phyloP scores from a whole-genome alignment of 2,113 vertebrate species.

The Catharus bicknelli region DNA sequence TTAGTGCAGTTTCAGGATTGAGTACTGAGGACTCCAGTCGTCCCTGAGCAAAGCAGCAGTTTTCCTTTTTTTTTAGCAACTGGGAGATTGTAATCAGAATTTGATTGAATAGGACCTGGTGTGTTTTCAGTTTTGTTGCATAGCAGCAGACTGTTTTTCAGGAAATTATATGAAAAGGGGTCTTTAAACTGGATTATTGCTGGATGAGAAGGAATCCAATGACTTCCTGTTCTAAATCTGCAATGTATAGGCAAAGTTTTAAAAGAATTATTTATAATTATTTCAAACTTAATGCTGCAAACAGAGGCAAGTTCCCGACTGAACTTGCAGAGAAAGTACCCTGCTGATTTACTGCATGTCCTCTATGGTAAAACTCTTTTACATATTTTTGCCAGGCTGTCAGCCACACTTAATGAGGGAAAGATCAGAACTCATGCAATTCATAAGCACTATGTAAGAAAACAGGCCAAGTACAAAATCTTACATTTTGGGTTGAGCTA shows the following conservation, averaged over 20 bases:
- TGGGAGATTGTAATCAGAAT: neutral
- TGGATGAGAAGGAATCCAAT: neutral
- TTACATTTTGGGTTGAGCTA: neutral
- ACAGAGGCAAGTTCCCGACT: neutral
- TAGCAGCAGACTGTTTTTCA: neutral
- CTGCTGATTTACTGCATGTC: neutral
- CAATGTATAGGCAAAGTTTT: neutral
- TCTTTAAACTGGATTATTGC: neutral
- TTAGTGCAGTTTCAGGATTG: neutral
- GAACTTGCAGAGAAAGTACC: neutral
- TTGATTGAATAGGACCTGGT: fast-evolving
- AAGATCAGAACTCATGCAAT: conserved; percentile 23
- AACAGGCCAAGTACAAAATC: neutral
- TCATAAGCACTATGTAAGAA: conserved; percentile 8
- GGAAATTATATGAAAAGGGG: neutral
- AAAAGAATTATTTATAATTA: neutral
- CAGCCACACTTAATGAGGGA: neutral
- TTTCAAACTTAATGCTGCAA: neutral
- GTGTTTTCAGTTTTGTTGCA: neutral
- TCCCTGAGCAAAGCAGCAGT: neutral
- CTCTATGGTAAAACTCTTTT: neutral
- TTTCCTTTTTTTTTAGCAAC: neutral
- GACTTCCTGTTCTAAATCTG: neutral
- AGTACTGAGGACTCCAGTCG: neutral
- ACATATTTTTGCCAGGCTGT: neutral